Conservation (phyloP, 2,113 vertebrate genomes). For the Aptenodytes forsteri region DNA sequence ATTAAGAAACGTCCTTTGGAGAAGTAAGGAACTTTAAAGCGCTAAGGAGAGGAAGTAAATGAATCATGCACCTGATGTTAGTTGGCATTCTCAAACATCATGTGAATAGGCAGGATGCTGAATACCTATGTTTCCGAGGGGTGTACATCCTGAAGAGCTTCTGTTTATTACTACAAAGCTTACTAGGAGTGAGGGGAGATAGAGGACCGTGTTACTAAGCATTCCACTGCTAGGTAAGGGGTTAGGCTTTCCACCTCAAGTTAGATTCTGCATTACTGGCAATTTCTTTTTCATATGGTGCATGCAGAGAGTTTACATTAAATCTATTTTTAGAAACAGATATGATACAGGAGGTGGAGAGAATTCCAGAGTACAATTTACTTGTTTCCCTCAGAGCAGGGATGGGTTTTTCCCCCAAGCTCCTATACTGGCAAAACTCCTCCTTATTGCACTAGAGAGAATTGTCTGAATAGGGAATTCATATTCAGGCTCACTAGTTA, state of each 20-base stretch:
- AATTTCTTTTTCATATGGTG: neutral
- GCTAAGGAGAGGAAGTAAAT: conserved; percentile 54
- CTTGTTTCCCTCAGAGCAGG: neutral
- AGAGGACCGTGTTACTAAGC: conserved; percentile 82
- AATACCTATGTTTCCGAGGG: conserved; percentile 91
- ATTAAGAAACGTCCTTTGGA: conserved; percentile 57
- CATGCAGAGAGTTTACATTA: conserved; percentile 22
- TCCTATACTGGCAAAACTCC: neutral
- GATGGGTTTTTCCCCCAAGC: neutral
- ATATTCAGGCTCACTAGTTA: neutral
- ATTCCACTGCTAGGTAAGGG: conserved; percentile 64
- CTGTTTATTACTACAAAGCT: conserved; percentile 90
- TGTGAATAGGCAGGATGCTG: conserved; percentile 85
- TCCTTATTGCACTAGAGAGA: neutral
- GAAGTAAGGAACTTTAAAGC: conserved; percentile 64
- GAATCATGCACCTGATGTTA: conserved; percentile 88
- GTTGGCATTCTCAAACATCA: conserved; percentile 88
- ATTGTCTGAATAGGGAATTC: neutral
- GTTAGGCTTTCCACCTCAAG: conserved; percentile 56
- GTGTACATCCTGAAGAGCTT: conserved; percentile 91
- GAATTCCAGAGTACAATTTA: neutral
- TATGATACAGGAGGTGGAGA: neutral
- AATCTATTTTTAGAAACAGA: conserved; percentile 16
- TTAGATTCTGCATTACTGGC: neutral
- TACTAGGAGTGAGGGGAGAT: conserved; percentile 90